Evolutionary conservation across 2,113 vertebrate genomes (phyloP).

Genomic region (Brachyistius frenatus): DNA sequence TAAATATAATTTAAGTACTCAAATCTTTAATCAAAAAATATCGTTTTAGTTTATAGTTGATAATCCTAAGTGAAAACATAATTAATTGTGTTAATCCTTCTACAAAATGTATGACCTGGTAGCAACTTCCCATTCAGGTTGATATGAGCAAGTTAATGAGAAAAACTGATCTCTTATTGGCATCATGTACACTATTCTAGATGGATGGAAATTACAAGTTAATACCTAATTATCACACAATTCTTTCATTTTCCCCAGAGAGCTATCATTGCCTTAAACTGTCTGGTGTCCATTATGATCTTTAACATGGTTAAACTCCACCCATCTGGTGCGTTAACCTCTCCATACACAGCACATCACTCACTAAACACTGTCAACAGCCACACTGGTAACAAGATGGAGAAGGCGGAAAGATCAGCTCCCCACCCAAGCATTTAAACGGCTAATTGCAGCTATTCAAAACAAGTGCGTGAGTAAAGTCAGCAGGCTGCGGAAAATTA

Average conservation of each 20-base stretch:
- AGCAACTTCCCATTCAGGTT: neutral
- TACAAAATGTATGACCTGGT: neutral
- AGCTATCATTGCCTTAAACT: constrained; percentile 14
- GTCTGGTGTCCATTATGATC: neutral
- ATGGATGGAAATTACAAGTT: neutral
- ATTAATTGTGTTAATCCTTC: neutral
- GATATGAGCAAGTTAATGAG: neutral
- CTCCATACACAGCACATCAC: neutral
- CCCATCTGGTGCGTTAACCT: neutral
- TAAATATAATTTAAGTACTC: too few relatives aligned
- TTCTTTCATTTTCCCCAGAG: neutral
- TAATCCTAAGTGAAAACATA: too few relatives aligned
- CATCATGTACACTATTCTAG: neutral
- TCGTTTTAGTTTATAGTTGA: too few relatives aligned
- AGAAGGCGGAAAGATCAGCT: constrained; percentile 23
- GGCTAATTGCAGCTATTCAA: constrained; percentile 34
- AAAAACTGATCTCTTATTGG: neutral
- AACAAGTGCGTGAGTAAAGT: constrained; percentile 14
- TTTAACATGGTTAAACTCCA: constrained; percentile 12
- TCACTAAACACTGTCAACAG: constrained; percentile 26
- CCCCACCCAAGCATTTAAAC: constrained; percentile 36
- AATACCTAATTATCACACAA: neutral
- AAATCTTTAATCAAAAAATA: too few relatives aligned
- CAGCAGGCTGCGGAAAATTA: constrained; percentile 28
- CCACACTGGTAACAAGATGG: neutral